Evolutionary conservation across 1,140 invertebrate species (phyloP).

Genomic region (Papilio aristodemus): DNA sequence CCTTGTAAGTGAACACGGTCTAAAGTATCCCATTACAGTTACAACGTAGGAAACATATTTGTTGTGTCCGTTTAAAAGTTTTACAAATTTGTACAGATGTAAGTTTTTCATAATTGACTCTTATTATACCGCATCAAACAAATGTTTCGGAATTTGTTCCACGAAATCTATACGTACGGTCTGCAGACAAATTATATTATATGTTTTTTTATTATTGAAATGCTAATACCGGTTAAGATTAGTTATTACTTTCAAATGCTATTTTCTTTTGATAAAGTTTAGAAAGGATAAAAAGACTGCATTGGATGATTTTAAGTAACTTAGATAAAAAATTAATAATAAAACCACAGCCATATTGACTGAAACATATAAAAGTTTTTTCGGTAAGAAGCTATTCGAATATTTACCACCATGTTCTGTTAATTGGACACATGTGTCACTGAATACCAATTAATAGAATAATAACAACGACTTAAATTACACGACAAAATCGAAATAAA

Average conservation of each 20-base stretch:
- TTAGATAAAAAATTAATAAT: no score
- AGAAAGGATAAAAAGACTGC: no score
- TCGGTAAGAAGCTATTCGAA: no score
- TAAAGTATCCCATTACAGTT: neutral
- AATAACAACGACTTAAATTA: slow-evolving; percentile 2
- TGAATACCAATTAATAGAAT: neutral
- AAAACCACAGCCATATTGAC: no score
- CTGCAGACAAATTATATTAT: slow-evolving; percentile 58
- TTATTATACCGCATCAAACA: slow-evolving; percentile 77
- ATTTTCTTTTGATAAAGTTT: slow-evolving; percentile 35
- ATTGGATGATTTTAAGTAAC: no score
- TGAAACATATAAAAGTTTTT: no score
- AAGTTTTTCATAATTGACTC: slow-evolving; percentile 73
- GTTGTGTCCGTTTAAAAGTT: slow-evolving; percentile 11
- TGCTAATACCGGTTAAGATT: slow-evolving; percentile 65
- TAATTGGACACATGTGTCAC: neutral
- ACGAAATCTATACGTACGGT: slow-evolving; percentile 69
- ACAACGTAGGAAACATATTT: slow-evolving; percentile 20
- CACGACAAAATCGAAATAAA: slow-evolving; percentile 7
- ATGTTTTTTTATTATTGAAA: slow-evolving; percentile 40
- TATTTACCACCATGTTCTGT: neutral
- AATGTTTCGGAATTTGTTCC: slow-evolving; percentile 74
- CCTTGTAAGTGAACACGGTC: neutral
- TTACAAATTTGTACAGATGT: slow-evolving; percentile 43
- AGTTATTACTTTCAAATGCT: slow-evolving; percentile 53